These are phyloP conservation scores for Conus canariensis DNA, from an alignment of 2,888 invertebrate species.

Conservation along the genomic window DNA sequence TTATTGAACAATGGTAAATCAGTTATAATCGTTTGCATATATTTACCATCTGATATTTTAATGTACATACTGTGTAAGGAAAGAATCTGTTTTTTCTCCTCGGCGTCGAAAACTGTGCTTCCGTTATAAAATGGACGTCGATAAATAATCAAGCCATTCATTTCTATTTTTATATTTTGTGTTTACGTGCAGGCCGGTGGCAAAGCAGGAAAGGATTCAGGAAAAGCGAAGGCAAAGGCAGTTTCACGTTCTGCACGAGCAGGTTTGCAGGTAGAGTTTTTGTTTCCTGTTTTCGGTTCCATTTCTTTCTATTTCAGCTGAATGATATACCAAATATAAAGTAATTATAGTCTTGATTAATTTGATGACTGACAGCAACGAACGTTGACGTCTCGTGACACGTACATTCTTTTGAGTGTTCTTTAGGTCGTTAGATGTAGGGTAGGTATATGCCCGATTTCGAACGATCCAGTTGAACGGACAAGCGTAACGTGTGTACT, in stretches of 20 bases:
- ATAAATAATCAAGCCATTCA: neutral
- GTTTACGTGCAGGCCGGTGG: slow-evolving; percentile 90
- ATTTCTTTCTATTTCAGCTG: no score
- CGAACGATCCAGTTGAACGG: no score
- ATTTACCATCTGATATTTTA: neutral
- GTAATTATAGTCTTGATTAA: no score
- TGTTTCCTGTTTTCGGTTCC: neutral
- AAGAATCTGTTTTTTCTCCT: neutral
- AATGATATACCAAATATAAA: no score
- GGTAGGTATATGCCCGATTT: no score
- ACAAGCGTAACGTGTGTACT: no score
- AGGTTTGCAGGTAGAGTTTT: slow-evolving; percentile 91
- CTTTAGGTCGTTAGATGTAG: no score
- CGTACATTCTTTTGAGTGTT: no score
- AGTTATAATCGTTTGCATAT: neutral
- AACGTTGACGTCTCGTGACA: no score
- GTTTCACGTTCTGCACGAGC: slow-evolving; percentile 97
- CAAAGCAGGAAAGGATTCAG: slow-evolving; percentile 99
- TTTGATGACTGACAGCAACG: no score
- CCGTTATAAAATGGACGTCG: neutral
- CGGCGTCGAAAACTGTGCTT: no score
- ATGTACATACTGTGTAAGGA: neutral
- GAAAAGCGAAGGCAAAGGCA: slow-evolving; percentile 97
- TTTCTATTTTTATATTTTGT: slow-evolving; percentile 46
- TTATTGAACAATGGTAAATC: slow-evolving; percentile 47